A percentile compares a stretch with the other conserved stretches of the same genome.
phyloP scores from a whole-genome alignment of 2,888 invertebrate species.

The Ophion ellenae region DNA sequence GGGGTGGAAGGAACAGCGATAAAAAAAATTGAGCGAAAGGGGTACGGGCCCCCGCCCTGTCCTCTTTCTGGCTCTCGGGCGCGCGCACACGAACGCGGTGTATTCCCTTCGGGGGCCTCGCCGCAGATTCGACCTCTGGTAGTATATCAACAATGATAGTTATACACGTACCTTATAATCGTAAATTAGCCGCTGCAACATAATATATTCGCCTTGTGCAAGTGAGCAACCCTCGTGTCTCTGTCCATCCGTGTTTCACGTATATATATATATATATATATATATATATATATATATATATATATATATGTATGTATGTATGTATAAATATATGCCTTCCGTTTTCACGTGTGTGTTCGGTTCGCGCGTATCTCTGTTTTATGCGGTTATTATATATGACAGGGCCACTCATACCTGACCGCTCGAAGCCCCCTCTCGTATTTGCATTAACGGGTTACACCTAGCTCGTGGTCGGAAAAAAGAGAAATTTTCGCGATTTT shows the following conservation, averaged over 20 bases:
- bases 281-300: neutral
- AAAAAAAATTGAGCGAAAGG: too few species aligned
- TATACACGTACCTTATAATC: conserved; percentile 84
- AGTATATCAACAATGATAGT: conserved; percentile 84
- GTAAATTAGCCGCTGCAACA: conserved; percentile 84
- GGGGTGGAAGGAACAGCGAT: too few species aligned
- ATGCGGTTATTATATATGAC: conserved; percentile 84
- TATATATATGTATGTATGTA: neutral
- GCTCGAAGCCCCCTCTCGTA: conserved; percentile 67
- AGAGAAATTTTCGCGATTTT: too few species aligned
- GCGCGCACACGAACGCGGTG: conserved; percentile 34
- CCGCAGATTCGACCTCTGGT: conserved; percentile 72
- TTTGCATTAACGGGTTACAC: conserved; percentile 26
- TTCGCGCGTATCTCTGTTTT: conserved; percentile 83
- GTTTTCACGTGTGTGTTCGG: conserved; percentile 63
- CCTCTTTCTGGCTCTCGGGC: conserved; percentile 30
- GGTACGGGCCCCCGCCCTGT: conserved; percentile 31
- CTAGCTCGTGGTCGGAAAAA: too few species aligned
- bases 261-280: neutral
- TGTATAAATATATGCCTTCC: neutral
- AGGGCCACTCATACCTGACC: conserved; percentile 82
- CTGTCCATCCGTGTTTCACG: conserved; percentile 12
- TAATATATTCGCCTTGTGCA: conserved; percentile 82
- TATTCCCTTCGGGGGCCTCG: conserved; percentile 61
- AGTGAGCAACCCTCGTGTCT: conserved; percentile 53